Percentiles rank a stretch among this genome's conserved stretches.
Conservation (phyloP, 2,888 invertebrate genomes). For the Drosophila limbata region DNA sequence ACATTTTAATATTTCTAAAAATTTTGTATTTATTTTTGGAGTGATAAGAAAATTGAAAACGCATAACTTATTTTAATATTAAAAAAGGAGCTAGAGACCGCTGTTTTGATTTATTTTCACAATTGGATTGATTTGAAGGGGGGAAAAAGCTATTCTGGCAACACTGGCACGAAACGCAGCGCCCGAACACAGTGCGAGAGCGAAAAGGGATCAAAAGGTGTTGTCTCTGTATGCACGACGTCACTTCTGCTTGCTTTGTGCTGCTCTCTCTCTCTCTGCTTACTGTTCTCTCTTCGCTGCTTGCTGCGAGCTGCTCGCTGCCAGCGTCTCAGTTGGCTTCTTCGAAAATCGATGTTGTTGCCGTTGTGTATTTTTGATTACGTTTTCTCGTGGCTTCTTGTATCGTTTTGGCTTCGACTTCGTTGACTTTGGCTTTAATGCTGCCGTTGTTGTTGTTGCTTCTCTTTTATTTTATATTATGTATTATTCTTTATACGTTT, state of each 20-base stretch:
- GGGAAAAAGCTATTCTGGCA: background rate
- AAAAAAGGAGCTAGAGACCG: too few species aligned
- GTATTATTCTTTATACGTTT: constrained; percentile 60
- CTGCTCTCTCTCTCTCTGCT: background rate
- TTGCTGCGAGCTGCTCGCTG: constrained; percentile 18
- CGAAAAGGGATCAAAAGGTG: constrained; percentile 79
- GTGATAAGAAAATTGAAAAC: too few species aligned
- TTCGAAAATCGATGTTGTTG: constrained; percentile 78
- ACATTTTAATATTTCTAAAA: too few species aligned
- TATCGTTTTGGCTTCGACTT: constrained; percentile 56
- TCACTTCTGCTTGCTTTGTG: constrained; percentile 4
- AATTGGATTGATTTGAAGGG: background rate
- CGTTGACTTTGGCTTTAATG: constrained; percentile 55
- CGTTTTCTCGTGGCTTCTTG: constrained; percentile 77
- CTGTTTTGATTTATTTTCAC: too few species aligned
- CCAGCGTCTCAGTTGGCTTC: constrained; percentile 54
- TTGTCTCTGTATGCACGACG: constrained; percentile 48
- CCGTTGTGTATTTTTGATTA: constrained; percentile 70
- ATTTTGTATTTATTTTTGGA: too few species aligned
- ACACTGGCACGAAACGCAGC: constrained; percentile 18
- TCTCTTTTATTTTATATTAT: constrained; percentile 54
- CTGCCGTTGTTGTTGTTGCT: constrained; percentile 22
- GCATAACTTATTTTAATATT: too few species aligned
- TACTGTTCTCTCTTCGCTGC: constrained; percentile 2
- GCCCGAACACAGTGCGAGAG: constrained; percentile 58